Conservation (phyloP, 2,888 invertebrate genomes). For the Drosophila ochracea region DNA sequence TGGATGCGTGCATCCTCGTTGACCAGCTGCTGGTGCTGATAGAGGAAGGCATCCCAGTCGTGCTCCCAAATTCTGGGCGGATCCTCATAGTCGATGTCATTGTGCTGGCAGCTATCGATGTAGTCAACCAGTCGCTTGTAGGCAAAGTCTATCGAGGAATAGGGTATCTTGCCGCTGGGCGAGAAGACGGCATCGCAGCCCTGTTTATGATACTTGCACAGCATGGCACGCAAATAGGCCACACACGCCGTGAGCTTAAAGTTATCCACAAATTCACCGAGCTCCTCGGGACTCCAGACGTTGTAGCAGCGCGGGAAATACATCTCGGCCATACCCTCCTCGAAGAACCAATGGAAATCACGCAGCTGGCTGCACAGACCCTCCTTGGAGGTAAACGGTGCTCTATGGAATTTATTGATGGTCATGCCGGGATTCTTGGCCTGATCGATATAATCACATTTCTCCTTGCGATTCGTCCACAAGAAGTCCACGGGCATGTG, state of each 20-base stretch:
- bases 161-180: conserved; percentile 89
- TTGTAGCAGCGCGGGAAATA: conserved; percentile 95
- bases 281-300: conserved; percentile 92
- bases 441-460: conserved; percentile 85
- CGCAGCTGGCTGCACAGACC: conserved; percentile 91
- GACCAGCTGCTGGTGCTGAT: conserved; percentile 89
- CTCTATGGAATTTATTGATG: conserved; percentile 93
- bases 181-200: conserved; percentile 87
- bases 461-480: conserved; percentile 95
- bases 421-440: conserved; percentile 88
- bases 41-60: conserved; percentile 95
- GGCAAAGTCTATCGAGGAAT: conserved; percentile 92
- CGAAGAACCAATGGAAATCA: conserved; percentile 94
- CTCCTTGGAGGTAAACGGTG: conserved; percentile 96
- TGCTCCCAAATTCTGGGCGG: conserved; percentile 90
- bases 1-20: conserved; percentile 87
- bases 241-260: conserved; percentile 95
- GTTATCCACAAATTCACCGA: conserved; percentile 94
- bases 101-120: conserved; percentile 90
- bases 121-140: conserved; percentile 91
- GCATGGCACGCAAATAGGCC: conserved; percentile 92
- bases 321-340: conserved; percentile 91
- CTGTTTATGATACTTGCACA: conserved; percentile 86
- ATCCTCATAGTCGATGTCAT: conserved; percentile 89
- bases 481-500: conserved; percentile 94